Base-by-base conservation (phyloP, 2,888 invertebrate species). In the Mimas tiliae region DNA sequence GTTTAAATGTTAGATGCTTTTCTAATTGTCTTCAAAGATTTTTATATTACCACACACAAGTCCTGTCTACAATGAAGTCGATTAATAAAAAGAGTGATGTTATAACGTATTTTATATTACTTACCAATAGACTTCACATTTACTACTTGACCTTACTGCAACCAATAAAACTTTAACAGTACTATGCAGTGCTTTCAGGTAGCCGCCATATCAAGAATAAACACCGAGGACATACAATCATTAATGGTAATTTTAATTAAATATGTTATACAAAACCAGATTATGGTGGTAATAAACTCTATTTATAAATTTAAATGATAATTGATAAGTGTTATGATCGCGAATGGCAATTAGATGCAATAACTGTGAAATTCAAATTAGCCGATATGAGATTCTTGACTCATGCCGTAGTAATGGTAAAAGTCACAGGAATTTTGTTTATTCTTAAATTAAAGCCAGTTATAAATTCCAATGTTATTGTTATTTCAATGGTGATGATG, bases 131-230 rank as follows among this genome's bases (percentile, higher is more conserved):
- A 53, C 7, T 33, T 27, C n/a, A n/a, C n/a, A 34, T 53, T 53
- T n/a, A n/a, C n/a, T 27, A 27, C 27, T 27, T 27, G 27, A 53
- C 8, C 14, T 53, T n/a, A 42, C 11, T 42, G 42, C 42, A 45
- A 45, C 45, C n/a, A 34, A 34, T 55, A 34, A 55, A 55, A 34
- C 0, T n/a, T 55, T 53, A 38, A 55, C 34, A 34, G 33, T 34
- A 19, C 9, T 12, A 16, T 9, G 53, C 33, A 33, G 14, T 34
- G 14, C 53, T n/a, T 53, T 55, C 9, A 16, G 55, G 3, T 34
- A 55, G 34, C 55, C 50, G 48, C n/a, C n/a, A 55, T 9, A 55
- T 3, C n/a, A 34, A 55, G 34, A 55, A 55, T 19, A 55, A 55
- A 55, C 16, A 55, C n/a, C n/a, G 1, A 21, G 34, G 8, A 33